Conservation (phyloP, 2,113 vertebrate genomes). For the Strix uralensis region DNA sequence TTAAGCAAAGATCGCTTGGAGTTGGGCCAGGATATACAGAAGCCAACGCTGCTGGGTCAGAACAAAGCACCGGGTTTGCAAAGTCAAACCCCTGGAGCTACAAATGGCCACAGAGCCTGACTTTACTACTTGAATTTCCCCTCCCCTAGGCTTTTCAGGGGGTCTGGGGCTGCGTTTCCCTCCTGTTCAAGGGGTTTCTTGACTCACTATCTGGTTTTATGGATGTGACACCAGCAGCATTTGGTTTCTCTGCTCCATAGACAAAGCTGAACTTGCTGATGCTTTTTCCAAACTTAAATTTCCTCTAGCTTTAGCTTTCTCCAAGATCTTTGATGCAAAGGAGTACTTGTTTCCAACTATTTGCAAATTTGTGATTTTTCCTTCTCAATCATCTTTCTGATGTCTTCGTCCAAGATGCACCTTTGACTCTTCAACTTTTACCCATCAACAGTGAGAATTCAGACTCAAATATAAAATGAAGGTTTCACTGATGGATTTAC, state of each 20-base stretch:
- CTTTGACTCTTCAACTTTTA: background rate
- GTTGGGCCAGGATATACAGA: background rate
- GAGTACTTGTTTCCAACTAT: background rate
- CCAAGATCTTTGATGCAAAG: background rate
- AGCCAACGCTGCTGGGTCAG: background rate
- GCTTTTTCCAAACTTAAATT: background rate
- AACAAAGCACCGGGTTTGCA: background rate
- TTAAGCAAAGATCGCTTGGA: background rate
- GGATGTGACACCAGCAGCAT: background rate
- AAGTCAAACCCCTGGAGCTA: background rate
- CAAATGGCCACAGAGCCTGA: fast-evolving
- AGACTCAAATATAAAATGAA: background rate
- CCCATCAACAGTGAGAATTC: background rate
- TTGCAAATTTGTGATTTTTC: background rate
- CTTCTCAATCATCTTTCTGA: background rate
- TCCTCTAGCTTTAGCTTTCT: background rate
- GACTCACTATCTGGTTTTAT: background rate
- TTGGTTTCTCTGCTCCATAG: background rate
- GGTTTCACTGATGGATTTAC: background rate
- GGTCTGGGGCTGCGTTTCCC: fast-evolving
- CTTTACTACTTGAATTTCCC: background rate
- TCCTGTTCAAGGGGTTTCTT: background rate
- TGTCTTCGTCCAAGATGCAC: background rate
- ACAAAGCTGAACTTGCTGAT: background rate
- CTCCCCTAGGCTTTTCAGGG: background rate